These are phyloP conservation scores for Thymelicus acteon DNA, from an alignment of 2,888 invertebrate genomes.

Conservation along the genomic window DNA sequence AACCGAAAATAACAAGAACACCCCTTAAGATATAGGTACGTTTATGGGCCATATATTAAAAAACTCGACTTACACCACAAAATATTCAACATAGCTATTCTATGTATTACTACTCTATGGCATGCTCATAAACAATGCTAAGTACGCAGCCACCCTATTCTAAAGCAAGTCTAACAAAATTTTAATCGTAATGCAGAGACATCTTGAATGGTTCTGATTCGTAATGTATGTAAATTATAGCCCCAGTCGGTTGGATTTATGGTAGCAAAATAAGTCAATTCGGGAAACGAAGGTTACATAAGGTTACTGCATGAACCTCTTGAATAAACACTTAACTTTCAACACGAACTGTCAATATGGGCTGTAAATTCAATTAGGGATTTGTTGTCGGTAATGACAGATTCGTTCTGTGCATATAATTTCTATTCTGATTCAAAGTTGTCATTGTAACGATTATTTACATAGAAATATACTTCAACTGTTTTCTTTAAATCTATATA, in stretches of 20 bases:
- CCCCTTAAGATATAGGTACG: too few species aligned
- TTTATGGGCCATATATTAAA: too few species aligned
- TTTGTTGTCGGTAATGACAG: too few species aligned
- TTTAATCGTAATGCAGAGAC: constrained; percentile 46
- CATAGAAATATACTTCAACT: too few species aligned
- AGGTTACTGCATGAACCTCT: constrained; percentile 12
- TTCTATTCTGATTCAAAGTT: too few species aligned
- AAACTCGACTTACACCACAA: too few species aligned
- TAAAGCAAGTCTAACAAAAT: constrained; percentile 48
- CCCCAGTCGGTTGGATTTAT: constrained; percentile 44
- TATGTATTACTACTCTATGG: not conserved
- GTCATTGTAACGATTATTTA: too few species aligned
- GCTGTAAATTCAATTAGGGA: too few species aligned
- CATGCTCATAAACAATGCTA: constrained; percentile 22
- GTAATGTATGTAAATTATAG: constrained; percentile 63
- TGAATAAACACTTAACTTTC: constrained; percentile 19
- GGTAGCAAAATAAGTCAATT: constrained; percentile 42
- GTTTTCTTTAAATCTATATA: too few species aligned
- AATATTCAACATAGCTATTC: not conserved
- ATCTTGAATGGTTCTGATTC: constrained; percentile 59
- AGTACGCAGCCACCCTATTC: constrained; percentile 16
- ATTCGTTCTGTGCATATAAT: too few species aligned
- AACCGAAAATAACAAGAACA: too few species aligned
- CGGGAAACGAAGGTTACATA: constrained; percentile 36
- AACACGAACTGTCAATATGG: too few species aligned